These are phyloP conservation scores for Hymenopus coronatus DNA, from an alignment of 2,888 invertebrate genomes.

Conservation along the genomic window DNA sequence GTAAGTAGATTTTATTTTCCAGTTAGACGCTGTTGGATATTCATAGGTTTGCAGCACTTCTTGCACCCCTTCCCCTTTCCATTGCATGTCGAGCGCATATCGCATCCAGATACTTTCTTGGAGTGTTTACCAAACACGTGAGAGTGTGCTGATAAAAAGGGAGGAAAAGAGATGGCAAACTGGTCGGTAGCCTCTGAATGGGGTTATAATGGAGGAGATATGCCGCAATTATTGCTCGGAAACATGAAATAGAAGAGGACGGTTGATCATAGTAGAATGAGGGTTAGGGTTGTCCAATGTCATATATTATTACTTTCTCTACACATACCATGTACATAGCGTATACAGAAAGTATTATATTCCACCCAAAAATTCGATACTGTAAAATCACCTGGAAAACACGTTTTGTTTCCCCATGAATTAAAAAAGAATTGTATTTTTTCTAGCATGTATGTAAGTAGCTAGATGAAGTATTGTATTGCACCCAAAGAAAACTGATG, in stretches of 20 bases:
- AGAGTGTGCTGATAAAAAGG: neutral
- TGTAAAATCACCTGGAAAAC: too few species aligned
- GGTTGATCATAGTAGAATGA: neutral
- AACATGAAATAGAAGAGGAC: slow-evolving; percentile 1
- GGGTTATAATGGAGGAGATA: slow-evolving; percentile 3
- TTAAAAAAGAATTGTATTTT: too few species aligned
- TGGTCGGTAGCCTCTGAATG: slow-evolving; percentile 8
- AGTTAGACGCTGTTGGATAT: neutral
- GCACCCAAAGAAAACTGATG: too few species aligned
- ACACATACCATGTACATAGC: too few species aligned
- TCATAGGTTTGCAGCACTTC: neutral
- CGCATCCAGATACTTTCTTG: neutral
- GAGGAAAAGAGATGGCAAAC: neutral
- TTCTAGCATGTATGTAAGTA: too few species aligned
- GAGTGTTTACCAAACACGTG: neutral
- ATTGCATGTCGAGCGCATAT: neutral
- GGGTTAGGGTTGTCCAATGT: neutral
- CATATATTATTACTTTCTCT: too few species aligned
- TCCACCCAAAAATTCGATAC: too few species aligned
- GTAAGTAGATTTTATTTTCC: neutral
- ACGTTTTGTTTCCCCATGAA: too few species aligned
- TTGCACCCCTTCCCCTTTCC: neutral
- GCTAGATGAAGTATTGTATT: too few species aligned
- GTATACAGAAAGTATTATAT: too few species aligned
- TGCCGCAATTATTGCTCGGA: slow-evolving; percentile 15